phyloP scores from a whole-genome alignment of 2,888 invertebrate species.

The Aspidiotus rigidus region DNA sequence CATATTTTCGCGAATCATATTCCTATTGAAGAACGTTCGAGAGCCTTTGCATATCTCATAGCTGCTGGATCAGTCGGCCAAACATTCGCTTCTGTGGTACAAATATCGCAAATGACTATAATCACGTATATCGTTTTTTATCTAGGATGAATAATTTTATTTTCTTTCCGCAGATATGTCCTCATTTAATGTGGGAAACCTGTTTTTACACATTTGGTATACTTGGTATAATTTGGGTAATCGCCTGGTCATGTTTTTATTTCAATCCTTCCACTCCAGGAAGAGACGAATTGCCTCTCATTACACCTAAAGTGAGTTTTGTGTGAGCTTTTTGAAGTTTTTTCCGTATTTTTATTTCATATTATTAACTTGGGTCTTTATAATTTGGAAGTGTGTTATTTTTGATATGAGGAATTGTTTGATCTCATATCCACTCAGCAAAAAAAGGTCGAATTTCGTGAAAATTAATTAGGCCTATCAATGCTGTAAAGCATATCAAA shows the following conservation, averaged over 20 bases:
- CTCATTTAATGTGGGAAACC: conserved; percentile 57
- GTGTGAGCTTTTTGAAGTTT: not conserved
- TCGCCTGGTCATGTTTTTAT: conserved; percentile 56
- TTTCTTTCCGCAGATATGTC: conserved; percentile 49
- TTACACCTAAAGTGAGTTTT: conserved; percentile 49
- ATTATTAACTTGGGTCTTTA: not conserved
- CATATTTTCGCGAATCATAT: conserved; percentile 64
- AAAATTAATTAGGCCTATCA: no score
- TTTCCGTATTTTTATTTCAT: not conserved
- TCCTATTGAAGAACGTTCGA: conserved; percentile 59
- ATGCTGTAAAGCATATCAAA: no score
- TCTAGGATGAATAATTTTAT: not conserved
- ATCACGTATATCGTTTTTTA: not conserved
- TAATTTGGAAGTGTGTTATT: no score
- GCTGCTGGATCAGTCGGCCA: conserved; percentile 67
- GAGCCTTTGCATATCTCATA: conserved; percentile 63
- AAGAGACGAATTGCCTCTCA: conserved; percentile 51
- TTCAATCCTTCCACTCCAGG: conserved; percentile 46
- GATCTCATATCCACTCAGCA: no score
- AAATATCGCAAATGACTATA: conserved; percentile 37
- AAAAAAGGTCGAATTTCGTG: no score
- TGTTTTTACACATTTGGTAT: conserved; percentile 61
- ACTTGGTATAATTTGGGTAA: conserved; percentile 58
- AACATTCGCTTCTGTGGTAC: conserved; percentile 59
- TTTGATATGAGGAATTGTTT: no score